Evolutionary conservation across 2,888 invertebrate species (phyloP).

Genomic region (Laothoe populi): DNA sequence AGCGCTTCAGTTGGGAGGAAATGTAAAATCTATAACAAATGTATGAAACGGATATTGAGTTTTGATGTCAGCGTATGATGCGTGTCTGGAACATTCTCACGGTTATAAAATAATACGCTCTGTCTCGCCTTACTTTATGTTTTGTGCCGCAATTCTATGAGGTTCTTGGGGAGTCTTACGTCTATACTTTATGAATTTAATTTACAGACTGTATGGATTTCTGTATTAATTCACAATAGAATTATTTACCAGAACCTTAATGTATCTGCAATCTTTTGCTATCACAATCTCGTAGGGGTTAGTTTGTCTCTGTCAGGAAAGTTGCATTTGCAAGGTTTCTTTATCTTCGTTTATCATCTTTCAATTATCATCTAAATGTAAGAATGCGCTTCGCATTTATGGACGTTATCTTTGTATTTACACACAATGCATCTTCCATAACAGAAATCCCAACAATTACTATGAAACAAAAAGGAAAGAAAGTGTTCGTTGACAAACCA

Average conservation of each 20-base stretch:
- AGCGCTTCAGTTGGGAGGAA: constrained; percentile 58
- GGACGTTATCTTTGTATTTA: background rate
- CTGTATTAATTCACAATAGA: background rate
- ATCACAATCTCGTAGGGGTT: background rate
- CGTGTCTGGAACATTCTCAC: constrained; percentile 65
- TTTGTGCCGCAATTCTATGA: constrained; percentile 34
- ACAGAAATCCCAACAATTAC: constrained; percentile 25
- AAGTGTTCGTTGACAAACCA: constrained; percentile 27
- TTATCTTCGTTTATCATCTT: constrained; percentile 6
- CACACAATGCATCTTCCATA: constrained; percentile 15
- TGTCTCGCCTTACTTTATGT: constrained; percentile 31
- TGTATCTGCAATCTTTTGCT: background rate
- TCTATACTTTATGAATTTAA: background rate
- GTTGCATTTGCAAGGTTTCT: background rate
- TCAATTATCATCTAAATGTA: background rate
- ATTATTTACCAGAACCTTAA: background rate
- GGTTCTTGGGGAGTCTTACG: background rate
- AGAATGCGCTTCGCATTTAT: background rate
- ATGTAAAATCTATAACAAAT: constrained; percentile 74
- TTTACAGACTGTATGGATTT: background rate
- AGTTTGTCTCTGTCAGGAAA: constrained; percentile 10
- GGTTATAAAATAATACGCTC: constrained; percentile 71
- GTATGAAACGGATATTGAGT: constrained; percentile 74
- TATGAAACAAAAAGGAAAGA: constrained; percentile 19
- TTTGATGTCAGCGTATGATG: constrained; percentile 72